Evolutionary conservation across 2,113 vertebrate species (phyloP), one percentile per base, ranked within the genome.

Genomic region (Serinus canaria): DNA sequence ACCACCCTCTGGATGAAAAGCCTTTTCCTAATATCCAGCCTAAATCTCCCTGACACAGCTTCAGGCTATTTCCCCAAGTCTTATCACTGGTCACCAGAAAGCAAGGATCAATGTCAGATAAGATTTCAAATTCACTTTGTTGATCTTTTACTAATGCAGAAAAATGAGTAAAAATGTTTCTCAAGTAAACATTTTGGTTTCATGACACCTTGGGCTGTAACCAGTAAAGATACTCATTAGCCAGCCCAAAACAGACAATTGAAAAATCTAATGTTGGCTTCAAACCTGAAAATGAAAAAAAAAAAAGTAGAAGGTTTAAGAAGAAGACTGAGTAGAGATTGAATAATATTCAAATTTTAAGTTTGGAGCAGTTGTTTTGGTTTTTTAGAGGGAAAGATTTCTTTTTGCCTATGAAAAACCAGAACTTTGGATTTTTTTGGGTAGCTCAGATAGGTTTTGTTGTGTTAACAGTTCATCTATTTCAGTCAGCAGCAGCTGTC

Each of bases 81-180:
- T 77, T 87, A 52, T 37, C 55, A 60, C 39, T 53, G 46, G 39
- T 60, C 28, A 68, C 46, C 55, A 46, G 53, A 39, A 33, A 53
- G 47, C 84, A 53, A 55, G 39, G 33, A 62, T 46, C 47, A 60
- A 11, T 49, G n/a, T 82, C 41, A 69, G 19, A 7, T 47, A 53
- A 76, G 31, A 49, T 72, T 90, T 31, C 0, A 0, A 0, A 0
- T 76, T 76, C 13, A 21, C 16, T 3, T 68, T 83, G 23, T 30
- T 64, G 27, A 44, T 89, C 23, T 16, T 72, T 10, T 49, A 7
- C 46, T 60, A 50, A 67, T 74, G 27, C 37, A 77, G 21, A 83
- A 76, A 85, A 81, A 46, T 22, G 22, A 31, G 60, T 31, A 60
- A 83, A 80, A 90, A 68, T 6, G 24, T 73, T 83, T 22, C 20